Percentiles rank a stretch among this genome's conserved stretches.
Conservation (phyloP, 2,797 vertebrate species). For the Ispidina lecontei region DNA sequence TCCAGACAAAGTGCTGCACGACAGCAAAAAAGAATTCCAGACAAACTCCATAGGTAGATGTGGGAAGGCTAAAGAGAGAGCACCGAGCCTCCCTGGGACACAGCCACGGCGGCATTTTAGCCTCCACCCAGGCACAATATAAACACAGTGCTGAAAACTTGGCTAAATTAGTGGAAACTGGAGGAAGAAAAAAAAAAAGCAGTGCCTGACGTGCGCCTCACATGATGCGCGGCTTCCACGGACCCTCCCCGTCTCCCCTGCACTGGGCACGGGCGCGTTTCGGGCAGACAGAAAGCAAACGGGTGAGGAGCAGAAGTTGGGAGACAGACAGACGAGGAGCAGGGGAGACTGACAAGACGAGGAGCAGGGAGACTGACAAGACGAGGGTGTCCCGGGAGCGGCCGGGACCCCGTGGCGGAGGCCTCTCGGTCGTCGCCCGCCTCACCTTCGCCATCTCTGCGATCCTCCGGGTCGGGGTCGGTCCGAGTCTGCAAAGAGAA, state of each 20-base stretch:
- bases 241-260: neutral
- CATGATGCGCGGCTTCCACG: neutral
- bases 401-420: neutral
- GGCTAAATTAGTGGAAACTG: conserved; percentile 2
- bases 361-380: neutral
- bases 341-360: rapidly evolving
- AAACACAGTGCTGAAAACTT: conserved; percentile 5
- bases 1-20: rapidly evolving
- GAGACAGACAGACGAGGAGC: rapidly evolving
- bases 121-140: conserved; percentile 4
- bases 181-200: neutral
- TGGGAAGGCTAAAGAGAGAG: rapidly evolving
- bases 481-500: neutral
- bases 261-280: neutral
- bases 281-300: neutral
- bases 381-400: neutral
- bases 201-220: neutral
- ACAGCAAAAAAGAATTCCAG: neutral
- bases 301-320: neutral
- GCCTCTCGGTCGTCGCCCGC: too few species aligned
- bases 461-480: neutral
- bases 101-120: neutral
- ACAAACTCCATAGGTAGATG: neutral
- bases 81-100: rapidly evolving
- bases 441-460: conserved; percentile 60